Evolutionary conservation across 92 coral and sea anemone genomes (phyloP), one percentile per base, ranked within the genome.

Genomic region (Epizoanthus scotinus): DNA sequence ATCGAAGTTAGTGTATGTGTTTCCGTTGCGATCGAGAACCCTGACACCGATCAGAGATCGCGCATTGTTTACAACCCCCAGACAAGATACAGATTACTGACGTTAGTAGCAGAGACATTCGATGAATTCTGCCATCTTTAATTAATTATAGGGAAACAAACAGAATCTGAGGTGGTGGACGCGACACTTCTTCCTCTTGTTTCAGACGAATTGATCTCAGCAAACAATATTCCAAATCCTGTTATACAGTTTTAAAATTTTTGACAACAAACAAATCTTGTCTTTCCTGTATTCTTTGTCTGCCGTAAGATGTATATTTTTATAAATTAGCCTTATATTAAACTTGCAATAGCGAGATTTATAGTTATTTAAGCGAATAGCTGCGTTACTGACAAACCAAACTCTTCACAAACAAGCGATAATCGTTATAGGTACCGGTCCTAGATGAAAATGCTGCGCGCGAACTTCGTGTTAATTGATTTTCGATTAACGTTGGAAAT

Each of bases 381-480:
- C 52, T 47, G 1, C 2, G 17, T 47, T 47, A 47, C 52, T 17
- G 9, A 63, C 1, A 19, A 13, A 63, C 66, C 67, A 22, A 17
- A 26, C 17, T 62, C 67, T 62, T 62, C 67, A 26, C 67, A 26
- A 62, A 62, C 9, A 62, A 27, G 14, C n/a, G 31, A 26, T 31
- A 62, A 47, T 64, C 18, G 70, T 31, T 64, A 38, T 10, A 56
- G 15, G 10, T 18, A 20, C 8, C 10, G 14, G 31, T 49, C 27
- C 28, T 21, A 20, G 50, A 44, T 34, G 20, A 67, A 67, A 17
- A 49, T 49, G 26, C 40, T 22, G n/a, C 47, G 81, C 68, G 44
- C 27, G 69, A 75, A 58, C 67, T 59, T 75, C 5, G 81, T 60
- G 81, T 58, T 75, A 75, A 75, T 75, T 75, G 68, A 58, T 59